Evolutionary conservation across 2,797 vertebrate species (phyloP), one percentile per base, ranked within the genome.

Genomic region (Diplodus puntazzo): DNA sequence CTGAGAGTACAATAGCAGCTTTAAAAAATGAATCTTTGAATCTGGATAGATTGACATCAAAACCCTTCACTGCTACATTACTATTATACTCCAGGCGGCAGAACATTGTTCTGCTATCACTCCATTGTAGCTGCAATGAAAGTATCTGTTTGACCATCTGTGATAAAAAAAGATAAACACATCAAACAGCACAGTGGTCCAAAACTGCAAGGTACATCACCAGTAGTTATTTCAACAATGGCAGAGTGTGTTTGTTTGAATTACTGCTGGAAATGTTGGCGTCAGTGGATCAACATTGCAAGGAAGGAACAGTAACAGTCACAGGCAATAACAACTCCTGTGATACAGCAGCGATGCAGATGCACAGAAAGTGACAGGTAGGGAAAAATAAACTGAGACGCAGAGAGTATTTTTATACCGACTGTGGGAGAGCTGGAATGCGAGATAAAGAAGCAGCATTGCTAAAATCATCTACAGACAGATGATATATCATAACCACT

Each of bases 1-100:
- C 81, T 54, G 68, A 55, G 78, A 81, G 73, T 80, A 77, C 72
- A 88, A 79, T n/a, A 50, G 81, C 87, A 66, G 84, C 75, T 30
- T 71, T n/a, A 7, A 49, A 9, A 64, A 45, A 6, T 0, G 2
- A 45, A 42, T 70, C 54, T 77, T 68, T 63, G 39, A 73, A 63
- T 42, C 57, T 11, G 66, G 54, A 82, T 25, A 34, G 18, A 34
- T 66, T 66, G 50, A 83, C 75, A 71, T 59, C 46, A 65, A 76
- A 84, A 76, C 49, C 72, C 69, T 73, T 70, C 62, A 71, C 64
- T 75, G 30, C 6, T 34, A 34, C 30, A 34, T 8, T 73, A 69
- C 69, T 8, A 61, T 73, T 62, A 52, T 25, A 65, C 69, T 68
- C 75, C 4, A 66, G 53, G 43, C 74, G 69, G 74, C 57, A 70